phyloP scores from a whole-genome alignment of 2,113 vertebrate genomes.

The Thermophis baileyi region DNA sequence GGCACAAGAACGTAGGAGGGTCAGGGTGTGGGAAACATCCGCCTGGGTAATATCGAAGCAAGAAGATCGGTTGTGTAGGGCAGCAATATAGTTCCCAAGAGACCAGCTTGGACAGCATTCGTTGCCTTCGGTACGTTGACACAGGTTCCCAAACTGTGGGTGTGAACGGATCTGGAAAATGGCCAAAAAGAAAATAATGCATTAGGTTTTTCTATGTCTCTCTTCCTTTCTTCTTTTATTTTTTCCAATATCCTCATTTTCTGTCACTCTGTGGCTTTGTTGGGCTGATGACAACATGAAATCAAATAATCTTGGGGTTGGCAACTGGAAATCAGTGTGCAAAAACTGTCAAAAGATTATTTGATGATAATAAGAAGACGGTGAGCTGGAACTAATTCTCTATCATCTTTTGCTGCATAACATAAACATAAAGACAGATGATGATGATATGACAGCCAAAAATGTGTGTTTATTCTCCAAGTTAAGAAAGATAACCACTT shows the following conservation, averaged over 20 bases:
- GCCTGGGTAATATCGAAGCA: constrained; percentile 86
- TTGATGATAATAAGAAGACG: neutral
- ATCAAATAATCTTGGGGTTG: neutral
- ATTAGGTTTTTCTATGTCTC: neutral
- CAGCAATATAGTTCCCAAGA: constrained; percentile 91
- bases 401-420: neutral
- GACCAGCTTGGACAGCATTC: constrained; percentile 98
- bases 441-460: neutral
- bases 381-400: neutral
- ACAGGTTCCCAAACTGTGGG: constrained; percentile 82
- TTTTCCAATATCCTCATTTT: neutral
- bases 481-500: neutral
- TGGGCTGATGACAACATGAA: neutral
- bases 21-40: constrained; percentile 84
- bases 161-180: constrained; percentile 88
- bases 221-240: neutral
- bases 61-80: constrained; percentile 87
- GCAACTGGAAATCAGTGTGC: neutral
- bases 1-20: constrained; percentile 86
- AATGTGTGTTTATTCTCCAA: neutral
- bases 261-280: neutral
- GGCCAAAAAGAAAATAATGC: neutral
- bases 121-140: constrained; percentile 75
- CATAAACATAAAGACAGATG: neutral
- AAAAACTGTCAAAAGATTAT: neutral